Evolutionary conservation across 1,140 invertebrate genomes (phyloP), one percentile per base, ranked within the genome.

Genomic region (Drosophila bocqueti): DNA sequence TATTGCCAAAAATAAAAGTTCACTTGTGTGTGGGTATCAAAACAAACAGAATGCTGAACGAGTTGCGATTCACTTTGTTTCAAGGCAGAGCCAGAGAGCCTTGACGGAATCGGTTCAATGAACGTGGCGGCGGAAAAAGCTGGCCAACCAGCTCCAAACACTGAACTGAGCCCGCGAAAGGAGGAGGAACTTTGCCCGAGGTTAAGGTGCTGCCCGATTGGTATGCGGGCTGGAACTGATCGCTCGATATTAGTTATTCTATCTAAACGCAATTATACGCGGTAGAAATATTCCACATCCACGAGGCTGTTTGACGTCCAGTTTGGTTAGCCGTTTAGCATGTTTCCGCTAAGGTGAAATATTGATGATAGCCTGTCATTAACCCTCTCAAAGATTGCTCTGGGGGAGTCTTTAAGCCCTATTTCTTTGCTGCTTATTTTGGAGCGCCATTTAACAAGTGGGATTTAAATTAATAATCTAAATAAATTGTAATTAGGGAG

Each of bases 1-100:
- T 90, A 89, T 90, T 89, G 84, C 84, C 84, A 90, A 89, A 87
- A 81, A 79, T 72, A 79, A 65, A 85, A 40, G 40, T 64, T 54
- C 49, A 40, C 62, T 63, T 50, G 65, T 66, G 36, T 72, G 36
- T 72, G 52, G 40, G 60, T 80, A 65, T 77, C 67, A 76, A 72
- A 63, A 67, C 57, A 78, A 77, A 76, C 65, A 69, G 54, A 78
- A 79, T 69, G 52, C 64, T 45, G 49, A 81, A 82, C 79, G 75
- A 68, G 69, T 82, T 86, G 75, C 47, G 63, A 69, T 50, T 74
- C 76, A 86, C 83, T 86, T 85, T 81, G 75, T 85, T 75, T 26
- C 29, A 46, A 68, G 65, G 63, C 60, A 72, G 42, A 69, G 69
- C 55, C 60, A 72, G 42, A 69, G 69, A 81, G 84, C 84, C 85